phyloP scores from a whole-genome alignment of 1,140 invertebrate genomes.

The Lepidurus couesii region DNA sequence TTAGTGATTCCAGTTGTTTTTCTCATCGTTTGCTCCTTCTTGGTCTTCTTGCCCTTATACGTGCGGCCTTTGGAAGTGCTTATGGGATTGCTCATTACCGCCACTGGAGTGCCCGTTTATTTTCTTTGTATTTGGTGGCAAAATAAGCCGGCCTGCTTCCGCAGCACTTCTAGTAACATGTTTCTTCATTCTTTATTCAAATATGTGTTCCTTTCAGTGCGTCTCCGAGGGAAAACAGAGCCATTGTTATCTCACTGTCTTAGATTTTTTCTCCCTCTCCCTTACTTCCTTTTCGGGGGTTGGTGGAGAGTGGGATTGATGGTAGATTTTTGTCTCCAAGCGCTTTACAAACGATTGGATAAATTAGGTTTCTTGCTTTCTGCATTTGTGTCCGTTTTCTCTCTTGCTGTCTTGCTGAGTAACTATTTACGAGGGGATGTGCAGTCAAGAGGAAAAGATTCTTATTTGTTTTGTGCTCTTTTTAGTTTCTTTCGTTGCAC shows the following conservation, averaged over 20 bases:
- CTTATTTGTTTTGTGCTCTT: no score
- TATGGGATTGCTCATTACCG: conserved; percentile 77
- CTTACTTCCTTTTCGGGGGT: background rate
- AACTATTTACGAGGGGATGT: no score
- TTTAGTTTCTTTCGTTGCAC: no score
- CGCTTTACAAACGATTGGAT: background rate
- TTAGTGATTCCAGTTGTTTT: conserved; percentile 72
- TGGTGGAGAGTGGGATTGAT: background rate
- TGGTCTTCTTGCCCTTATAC: conserved; percentile 73
- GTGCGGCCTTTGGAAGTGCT: conserved; percentile 71
- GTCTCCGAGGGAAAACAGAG: background rate
- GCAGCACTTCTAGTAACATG: conserved; percentile 60
- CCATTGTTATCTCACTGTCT: background rate
- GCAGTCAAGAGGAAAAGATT: no score
- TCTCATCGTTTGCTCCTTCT: conserved; percentile 68
- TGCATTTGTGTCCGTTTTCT: background rate
- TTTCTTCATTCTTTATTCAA: conserved; percentile 19
- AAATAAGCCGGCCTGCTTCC: conserved; percentile 63
- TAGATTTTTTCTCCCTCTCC: background rate
- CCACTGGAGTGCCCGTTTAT: conserved; percentile 85
- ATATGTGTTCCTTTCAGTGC: background rate
- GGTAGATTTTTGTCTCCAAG: conserved; percentile 2
- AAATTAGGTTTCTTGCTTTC: conserved; percentile 15
- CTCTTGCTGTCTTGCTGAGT: background rate
- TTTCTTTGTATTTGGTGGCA: conserved; percentile 68